Evolutionary conservation across 1,140 invertebrate genomes (phyloP).

Genomic region (Marisa cornuarietis): DNA sequence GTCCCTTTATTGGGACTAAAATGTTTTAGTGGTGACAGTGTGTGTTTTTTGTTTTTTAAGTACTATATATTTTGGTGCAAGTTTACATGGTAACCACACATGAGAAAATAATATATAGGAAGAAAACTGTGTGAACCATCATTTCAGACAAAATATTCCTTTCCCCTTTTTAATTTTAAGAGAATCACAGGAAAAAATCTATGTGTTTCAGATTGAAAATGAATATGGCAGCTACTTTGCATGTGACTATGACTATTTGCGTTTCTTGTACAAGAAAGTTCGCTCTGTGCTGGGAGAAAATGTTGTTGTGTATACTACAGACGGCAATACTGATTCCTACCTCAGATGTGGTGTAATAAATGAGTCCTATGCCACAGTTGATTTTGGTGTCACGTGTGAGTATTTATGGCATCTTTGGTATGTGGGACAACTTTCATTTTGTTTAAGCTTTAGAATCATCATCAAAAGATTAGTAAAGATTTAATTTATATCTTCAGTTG

Average conservation of each 20-base stretch:
- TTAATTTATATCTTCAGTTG: too few relatives aligned
- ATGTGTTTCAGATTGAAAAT: conserved; percentile 79
- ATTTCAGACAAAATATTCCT: background rate
- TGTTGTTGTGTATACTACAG: conserved; percentile 83
- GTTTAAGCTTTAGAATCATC: too few relatives aligned
- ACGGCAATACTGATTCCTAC: conserved; percentile 46
- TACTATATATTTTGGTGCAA: background rate
- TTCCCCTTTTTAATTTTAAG: background rate
- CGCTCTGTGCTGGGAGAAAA: conserved; percentile 71
- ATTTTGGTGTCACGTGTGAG: conserved; percentile 55
- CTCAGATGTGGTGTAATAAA: conserved; percentile 57
- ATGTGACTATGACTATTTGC: conserved; percentile 72
- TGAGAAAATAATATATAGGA: background rate
- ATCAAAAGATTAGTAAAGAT: too few relatives aligned
- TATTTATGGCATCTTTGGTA: too few relatives aligned
- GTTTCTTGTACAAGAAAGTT: conserved; percentile 71
- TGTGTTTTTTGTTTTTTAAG: background rate
- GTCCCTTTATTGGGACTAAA: too few relatives aligned
- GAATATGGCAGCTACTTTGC: conserved; percentile 88
- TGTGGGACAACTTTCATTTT: too few relatives aligned
- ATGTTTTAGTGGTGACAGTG: background rate
- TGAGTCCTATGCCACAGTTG: conserved; percentile 51
- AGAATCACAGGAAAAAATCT: background rate
- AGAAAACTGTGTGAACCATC: too few relatives aligned
- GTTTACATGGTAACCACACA: background rate